Evolutionary conservation across 2,888 invertebrate genomes (phyloP).

Genomic region (Osedax fenrisi): DNA sequence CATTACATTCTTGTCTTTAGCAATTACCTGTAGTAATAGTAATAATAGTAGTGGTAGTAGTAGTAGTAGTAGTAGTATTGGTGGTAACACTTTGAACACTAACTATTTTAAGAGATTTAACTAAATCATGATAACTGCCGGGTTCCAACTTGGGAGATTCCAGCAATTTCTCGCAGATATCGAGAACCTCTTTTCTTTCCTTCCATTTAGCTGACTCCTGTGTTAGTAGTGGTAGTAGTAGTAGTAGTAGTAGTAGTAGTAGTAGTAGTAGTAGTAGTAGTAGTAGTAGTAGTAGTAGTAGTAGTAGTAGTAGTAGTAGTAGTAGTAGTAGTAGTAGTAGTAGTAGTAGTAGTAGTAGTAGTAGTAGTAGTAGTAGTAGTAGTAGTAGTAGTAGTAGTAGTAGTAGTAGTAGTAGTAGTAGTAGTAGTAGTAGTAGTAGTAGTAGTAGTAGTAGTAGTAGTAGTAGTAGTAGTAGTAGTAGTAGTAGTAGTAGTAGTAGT

Average conservation of each 20-base stretch:
- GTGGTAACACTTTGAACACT: too few relatives aligned
- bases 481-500: too few relatives aligned
- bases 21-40: conserved; percentile 63
- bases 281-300: neutral
- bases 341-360: neutral
- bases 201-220: conserved; percentile 85
- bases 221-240: conserved; percentile 15
- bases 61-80: too few relatives aligned
- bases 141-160: conserved; percentile 69
- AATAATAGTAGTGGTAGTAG: too few relatives aligned
- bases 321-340: neutral
- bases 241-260: conserved; percentile 8
- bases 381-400: too few relatives aligned
- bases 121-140: conserved; percentile 73
- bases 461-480: too few relatives aligned
- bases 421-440: too few relatives aligned
- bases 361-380: conserved; percentile 2
- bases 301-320: neutral
- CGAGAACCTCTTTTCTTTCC: conserved; percentile 80
- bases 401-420: too few relatives aligned
- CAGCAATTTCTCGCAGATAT: conserved; percentile 66
- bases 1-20: conserved; percentile 88
- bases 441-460: too few relatives aligned
- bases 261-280: neutral
- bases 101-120: neutral